These are phyloP conservation scores for Pheosia gnoma DNA, from an alignment of 2,888 invertebrate species.

Conservation along the genomic window DNA sequence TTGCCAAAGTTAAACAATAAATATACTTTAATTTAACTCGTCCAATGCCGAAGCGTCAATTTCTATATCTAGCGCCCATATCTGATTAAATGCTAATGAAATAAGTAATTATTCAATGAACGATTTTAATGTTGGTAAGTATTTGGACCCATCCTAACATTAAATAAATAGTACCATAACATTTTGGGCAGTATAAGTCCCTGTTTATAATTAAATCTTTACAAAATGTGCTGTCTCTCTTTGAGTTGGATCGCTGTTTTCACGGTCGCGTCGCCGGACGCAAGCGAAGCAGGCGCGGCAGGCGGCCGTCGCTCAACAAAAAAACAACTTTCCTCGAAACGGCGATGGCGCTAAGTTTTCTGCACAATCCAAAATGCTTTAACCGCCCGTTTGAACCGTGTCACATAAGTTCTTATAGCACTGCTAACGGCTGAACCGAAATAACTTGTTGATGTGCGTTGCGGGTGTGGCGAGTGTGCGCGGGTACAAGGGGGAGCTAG, in stretches of 20 bases:
- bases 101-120: too few species aligned
- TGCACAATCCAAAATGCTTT: constrained; percentile 53
- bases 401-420: constrained; percentile 67
- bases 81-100: too few species aligned
- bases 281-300: constrained; percentile 69
- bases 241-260: constrained; percentile 64
- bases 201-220: background rate
- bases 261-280: constrained; percentile 78
- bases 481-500: constrained; percentile 70
- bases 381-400: constrained; percentile 51
- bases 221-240: constrained; percentile 34
- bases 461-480: constrained; percentile 67
- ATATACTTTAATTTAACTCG: too few species aligned
- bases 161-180: background rate
- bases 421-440: constrained; percentile 68
- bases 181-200: background rate
- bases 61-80: too few species aligned
- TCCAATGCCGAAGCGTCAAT: too few species aligned
- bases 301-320: constrained; percentile 72
- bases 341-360: constrained; percentile 79
- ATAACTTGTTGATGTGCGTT: constrained; percentile 83
- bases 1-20: too few species aligned
- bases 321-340: constrained; percentile 83
- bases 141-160: background rate
- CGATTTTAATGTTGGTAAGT: too few species aligned